Base-by-base conservation (phyloP, 2,797 vertebrate species). In the Bufotes viridis region DNA sequence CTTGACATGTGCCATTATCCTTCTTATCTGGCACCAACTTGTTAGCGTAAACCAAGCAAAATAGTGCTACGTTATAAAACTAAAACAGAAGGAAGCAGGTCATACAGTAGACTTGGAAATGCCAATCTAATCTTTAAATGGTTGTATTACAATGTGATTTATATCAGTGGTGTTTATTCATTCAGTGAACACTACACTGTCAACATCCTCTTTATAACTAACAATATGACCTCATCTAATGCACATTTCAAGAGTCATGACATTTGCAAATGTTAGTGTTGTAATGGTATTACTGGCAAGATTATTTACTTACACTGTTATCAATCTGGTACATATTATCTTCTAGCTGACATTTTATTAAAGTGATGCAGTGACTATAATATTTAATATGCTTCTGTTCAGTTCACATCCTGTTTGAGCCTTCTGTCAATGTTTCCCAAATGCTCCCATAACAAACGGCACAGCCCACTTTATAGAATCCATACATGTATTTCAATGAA, bases 151-250 rank as follows among this genome's bases (percentile, higher is more conserved):
- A 72, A 51, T 70, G n/a, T 57, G 17, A 58, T 83, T 15, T 72
- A 72, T 57, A 83, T 57, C 51, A 20, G 34, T 83, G 18, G 9
- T 87, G 51, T 81, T 86, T 81, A 81, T 81, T 42, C 53, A 81
- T 63, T 84, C 55, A 42, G 34, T 78, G 11, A 88, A 65, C 49
- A 74, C 17, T 55, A 67, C 58, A 70, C 24, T 78, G 51, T 85
- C 78, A 34, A 72, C 22, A 76, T 81, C 26, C 18, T 14, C 57
- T 63, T 24, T 79, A 65, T 12, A 84, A 11, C 55, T 79, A 85
- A 76, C 78, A 63, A 65, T 81, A 85, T 88, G 83, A 88, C 67
- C 83, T 81, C 67, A 88, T 88, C 87, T 85, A 88, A 85, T 85
- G 78, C 78, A 85, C 82, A 81, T 61, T 81, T 87, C n/a, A 9